Evolutionary conservation across 2,888 invertebrate genomes (phyloP).

Genomic region (Thymelicus lineola): DNA sequence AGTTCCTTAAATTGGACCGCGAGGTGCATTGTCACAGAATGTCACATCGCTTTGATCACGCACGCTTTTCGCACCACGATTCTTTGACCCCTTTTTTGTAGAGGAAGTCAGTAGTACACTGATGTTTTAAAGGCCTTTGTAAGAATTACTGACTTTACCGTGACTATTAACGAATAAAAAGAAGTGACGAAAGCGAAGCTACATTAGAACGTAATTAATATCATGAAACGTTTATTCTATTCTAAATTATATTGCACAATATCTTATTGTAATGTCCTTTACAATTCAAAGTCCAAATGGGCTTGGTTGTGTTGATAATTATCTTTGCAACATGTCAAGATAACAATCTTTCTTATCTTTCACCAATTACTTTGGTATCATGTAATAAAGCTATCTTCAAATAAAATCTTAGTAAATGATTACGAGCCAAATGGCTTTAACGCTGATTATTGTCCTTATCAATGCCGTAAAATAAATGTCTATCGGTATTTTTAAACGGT

Average conservation of each 20-base stretch:
- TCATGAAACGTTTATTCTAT: neutral
- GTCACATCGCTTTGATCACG: conserved; percentile 29
- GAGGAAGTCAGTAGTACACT: neutral
- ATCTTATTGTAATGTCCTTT: conserved; percentile 4
- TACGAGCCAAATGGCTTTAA: neutral
- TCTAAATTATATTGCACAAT: neutral
- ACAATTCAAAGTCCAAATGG: neutral
- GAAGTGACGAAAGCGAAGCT: neutral
- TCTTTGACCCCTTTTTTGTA: conserved; percentile 22
- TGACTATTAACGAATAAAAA: neutral
- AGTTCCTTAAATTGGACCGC: conserved; percentile 1
- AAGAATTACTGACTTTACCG: neutral
- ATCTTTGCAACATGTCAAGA: conserved; percentile 15
- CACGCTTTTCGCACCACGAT: conserved; percentile 21
- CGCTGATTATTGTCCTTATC: conserved; percentile 3
- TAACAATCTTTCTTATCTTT: conserved; percentile 25
- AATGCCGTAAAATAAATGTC: neutral
- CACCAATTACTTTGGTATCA: conserved; percentile 9
- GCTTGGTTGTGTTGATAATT: conserved; percentile 7
- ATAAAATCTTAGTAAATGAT: conserved; percentile 17
- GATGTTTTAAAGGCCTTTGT: conserved; percentile 1
- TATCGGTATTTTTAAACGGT: conserved; percentile 13
- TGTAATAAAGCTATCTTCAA: conserved; percentile 10
- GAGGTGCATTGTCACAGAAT: conserved; percentile 17
- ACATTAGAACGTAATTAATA: neutral